Conservation (phyloP, 2,888 invertebrate genomes). For the Brachyopa scutellaris region DNA sequence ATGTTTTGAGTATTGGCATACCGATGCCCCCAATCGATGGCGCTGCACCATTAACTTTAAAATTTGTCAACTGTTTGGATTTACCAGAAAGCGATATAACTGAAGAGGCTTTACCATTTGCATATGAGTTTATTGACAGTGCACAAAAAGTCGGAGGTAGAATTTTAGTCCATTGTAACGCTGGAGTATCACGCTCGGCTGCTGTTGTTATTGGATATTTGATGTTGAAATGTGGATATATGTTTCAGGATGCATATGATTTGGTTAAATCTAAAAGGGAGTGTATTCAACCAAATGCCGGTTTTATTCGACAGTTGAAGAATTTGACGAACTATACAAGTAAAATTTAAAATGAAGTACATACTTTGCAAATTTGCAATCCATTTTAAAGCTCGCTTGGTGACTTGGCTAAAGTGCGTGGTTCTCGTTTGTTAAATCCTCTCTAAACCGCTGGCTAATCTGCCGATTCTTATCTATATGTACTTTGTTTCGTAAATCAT, state of each 20-base stretch:
- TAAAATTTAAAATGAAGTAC: too few relatives aligned
- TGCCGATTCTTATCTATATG: too few relatives aligned
- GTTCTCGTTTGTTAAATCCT: too few relatives aligned
- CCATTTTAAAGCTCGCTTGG: too few relatives aligned
- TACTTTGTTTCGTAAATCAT: too few relatives aligned
- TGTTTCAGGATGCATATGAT: constrained; percentile 86
- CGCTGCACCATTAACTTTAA: constrained; percentile 78
- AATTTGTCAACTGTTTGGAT: constrained; percentile 87
- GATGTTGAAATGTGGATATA: constrained; percentile 85
- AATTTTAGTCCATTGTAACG: constrained; percentile 94
- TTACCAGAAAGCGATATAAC: constrained; percentile 87
- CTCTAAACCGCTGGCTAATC: too few relatives aligned
- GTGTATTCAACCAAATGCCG: constrained; percentile 90
- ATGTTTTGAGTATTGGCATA: constrained; percentile 90
- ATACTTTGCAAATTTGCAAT: too few relatives aligned
- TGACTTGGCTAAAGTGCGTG: too few relatives aligned
- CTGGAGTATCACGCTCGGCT: constrained; percentile 93
- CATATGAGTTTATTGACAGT: constrained; percentile 86
- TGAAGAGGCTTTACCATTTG: constrained; percentile 82
- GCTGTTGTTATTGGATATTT: constrained; percentile 91
- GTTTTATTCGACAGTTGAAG: constrained; percentile 88
- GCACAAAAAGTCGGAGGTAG: constrained; percentile 81
- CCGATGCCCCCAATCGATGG: constrained; percentile 80
- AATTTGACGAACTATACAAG: too few relatives aligned
- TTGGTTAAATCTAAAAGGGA: constrained; percentile 87